Evolutionary conservation across 2,113 vertebrate genomes (phyloP), one percentile per base, ranked within the genome.

Genomic region (Megaleporinus macrocephalus): DNA sequence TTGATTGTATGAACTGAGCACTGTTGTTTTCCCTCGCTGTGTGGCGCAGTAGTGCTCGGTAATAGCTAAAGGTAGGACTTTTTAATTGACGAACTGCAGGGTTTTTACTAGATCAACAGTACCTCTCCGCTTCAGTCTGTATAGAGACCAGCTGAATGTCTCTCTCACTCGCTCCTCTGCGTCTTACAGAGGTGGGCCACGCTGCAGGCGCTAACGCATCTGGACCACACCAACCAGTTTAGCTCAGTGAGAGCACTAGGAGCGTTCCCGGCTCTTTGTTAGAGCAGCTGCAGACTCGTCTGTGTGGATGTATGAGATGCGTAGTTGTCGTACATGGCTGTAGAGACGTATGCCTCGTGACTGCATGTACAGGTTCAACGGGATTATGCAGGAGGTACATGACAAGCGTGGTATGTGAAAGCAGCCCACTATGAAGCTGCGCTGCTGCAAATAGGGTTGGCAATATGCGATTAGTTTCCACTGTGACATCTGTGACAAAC

Each of bases 81-180:
- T 41, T 69, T 70, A 70, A n/a, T 20, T 55, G 27, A 70, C 73
- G 47, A 24, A 79, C 49, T 59, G 71, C 76, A 79, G 76, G 84
- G 80, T 75, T 81, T 11, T 29, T n/a, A 75, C 55, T 5, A 0
- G 49, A 22, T 69, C 16, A 79, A 33, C 62, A 27, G 16, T 81
- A 82, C 65, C 70, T 78, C 73, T 36, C 51, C 12, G 57, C 71
- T 79, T 66, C 74, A 55, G 76, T 79, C 68, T 79, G 84, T 78
- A 73, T 49, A 26, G 59, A 77, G 81, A 86, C 84, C 81, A 80
- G 51, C 41, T 80, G 73, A 83, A 80, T 86, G 81, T 86, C 80
- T 65, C 66, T 76, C 10, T 33, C 57, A 22, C 47, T 55, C 44
- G 22, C 51, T 29, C 18, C 14, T 44, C 33, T 53, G 76, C 70